Conservation (phyloP, 2,888 invertebrate species). For the Ochropacha duplaris region DNA sequence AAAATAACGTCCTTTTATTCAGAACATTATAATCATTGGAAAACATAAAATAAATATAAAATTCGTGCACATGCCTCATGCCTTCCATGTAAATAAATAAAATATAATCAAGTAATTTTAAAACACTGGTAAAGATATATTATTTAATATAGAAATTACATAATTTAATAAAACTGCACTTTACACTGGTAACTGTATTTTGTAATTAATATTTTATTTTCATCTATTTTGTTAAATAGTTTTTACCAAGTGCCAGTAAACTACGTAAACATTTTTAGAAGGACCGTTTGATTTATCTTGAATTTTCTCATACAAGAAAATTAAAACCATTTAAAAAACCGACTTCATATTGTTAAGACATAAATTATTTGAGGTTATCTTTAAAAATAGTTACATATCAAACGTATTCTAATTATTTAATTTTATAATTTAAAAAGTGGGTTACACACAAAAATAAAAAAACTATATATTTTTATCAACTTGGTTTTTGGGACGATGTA, state of each 20-base stretch:
- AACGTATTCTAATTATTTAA: no score
- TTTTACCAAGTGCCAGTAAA: no score
- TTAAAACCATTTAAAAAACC: no score
- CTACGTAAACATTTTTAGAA: no score
- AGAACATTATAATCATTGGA: slow-evolving; percentile 1
- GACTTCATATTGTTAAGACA: no score
- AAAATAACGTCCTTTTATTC: slow-evolving; percentile 29
- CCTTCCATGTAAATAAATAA: slow-evolving; percentile 74
- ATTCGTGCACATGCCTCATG: slow-evolving; percentile 63
- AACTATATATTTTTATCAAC: no score
- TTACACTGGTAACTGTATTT: slow-evolving; percentile 20
- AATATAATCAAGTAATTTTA: slow-evolving; percentile 35
- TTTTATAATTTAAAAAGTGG: no score
- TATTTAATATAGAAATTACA: slow-evolving; percentile 10
- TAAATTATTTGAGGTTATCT: no score
- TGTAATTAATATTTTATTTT: slow-evolving; percentile 8
- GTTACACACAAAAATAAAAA: no score
- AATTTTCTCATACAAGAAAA: no score
- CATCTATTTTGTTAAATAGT: neutral
- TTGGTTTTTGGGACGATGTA: slow-evolving; percentile 13
- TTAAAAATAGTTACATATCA: no score
- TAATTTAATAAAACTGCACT: slow-evolving; percentile 16
- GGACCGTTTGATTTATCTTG: no score
- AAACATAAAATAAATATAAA: slow-evolving; percentile 17
- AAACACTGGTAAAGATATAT: slow-evolving; percentile 26